Evolutionary conservation across 2,888 invertebrate genomes (phyloP), one percentile per base, ranked within the genome.

Genomic region (Empis stercorea): DNA sequence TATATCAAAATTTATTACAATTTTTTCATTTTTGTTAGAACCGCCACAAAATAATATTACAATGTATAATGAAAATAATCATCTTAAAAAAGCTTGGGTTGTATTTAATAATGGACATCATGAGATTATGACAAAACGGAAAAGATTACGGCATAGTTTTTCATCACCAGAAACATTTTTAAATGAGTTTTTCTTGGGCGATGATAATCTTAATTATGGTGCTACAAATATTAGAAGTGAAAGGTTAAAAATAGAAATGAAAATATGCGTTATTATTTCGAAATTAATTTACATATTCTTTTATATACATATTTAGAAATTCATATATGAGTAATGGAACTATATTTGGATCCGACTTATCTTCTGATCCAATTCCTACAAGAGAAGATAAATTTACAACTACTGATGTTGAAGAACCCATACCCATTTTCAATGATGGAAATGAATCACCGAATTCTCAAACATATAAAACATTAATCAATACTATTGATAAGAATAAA

Each of bases 111-210:
- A 60, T 46, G 59, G 61, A 32, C 44, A 27, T 15, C 17, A 27
- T 20, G 15, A 40, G 10, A 50, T 46, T 37, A 57, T 59, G 44
- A 57, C 59, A 41, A 58, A 63, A 11, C 59, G 65, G 14, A 64
- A 61, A 49, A 62, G 65, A 5, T 52, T 67, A 48, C 63, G 67
- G 14, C 66, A 65, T 36, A 67, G 68, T 1, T 65, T 61, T 50
- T 68, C 66, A 11, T 65, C 64, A 0, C 68, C 66, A 3, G 67
- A 67, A 50, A 60, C 67, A 13, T 65, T 68, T 49, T 55, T 58
- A 11, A 55, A 55, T 10, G 59, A 61, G 43, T 55, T 61, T 10
- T 52, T 57, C 14, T 55, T 55, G 2, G 57, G 56, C 44, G 57
- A 58, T n/a, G 63, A 65, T 43, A 58, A 62, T 10, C 55, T 63